Conservation (phyloP, 2,113 vertebrate species). For the Albula goreensis region DNA sequence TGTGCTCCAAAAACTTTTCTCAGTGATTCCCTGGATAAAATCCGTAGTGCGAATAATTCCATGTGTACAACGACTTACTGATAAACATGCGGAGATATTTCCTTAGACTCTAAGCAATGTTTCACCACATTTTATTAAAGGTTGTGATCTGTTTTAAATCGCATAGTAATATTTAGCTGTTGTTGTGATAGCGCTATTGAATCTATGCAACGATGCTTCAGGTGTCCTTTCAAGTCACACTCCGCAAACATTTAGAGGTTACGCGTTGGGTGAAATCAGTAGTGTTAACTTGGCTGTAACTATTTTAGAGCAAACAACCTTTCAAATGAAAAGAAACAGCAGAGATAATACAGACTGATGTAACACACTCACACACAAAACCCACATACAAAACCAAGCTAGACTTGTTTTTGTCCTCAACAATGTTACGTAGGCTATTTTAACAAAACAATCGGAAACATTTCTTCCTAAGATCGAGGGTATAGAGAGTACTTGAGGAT, state of each 20-base stretch:
- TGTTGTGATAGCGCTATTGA: not conserved
- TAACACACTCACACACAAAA: no score
- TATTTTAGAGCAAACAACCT: not conserved
- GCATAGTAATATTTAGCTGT: not conserved
- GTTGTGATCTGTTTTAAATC: not conserved
- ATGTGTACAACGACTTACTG: not conserved
- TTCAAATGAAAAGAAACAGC: not conserved
- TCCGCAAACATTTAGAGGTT: not conserved
- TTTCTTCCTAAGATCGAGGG: constrained; percentile 6
- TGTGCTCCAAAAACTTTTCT: constrained; percentile 58
- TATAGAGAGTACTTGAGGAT: constrained; percentile 7
- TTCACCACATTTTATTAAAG: not conserved
- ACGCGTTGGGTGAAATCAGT: not conserved
- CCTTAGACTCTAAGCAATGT: not conserved
- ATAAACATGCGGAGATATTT: not conserved
- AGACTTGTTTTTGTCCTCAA: not conserved
- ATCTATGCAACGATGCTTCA: not conserved
- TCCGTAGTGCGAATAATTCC: constrained; percentile 43
- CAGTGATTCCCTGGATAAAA: constrained; percentile 40
- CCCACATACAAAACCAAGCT: not conserved
- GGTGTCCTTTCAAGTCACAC: not conserved
- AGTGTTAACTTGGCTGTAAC: not conserved
- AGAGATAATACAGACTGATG: not conserved
- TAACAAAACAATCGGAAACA: not conserved
- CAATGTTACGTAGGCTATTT: not conserved